phyloP scores from a whole-genome alignment of 2,113 vertebrate genomes.

The Cynopterus brachyotis region DNA sequence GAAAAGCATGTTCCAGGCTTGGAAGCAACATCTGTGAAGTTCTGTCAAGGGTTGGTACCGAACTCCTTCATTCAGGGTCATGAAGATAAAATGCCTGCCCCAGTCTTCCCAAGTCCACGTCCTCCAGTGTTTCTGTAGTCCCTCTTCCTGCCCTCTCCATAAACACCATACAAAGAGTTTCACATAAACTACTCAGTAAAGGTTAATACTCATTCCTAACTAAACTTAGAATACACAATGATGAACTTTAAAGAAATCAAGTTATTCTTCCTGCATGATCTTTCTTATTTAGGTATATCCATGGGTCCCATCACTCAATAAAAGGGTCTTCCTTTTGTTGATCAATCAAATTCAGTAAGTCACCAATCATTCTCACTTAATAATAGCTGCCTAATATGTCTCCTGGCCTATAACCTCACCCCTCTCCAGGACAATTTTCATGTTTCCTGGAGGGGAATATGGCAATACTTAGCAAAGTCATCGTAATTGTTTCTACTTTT shows the following conservation, averaged over 20 bases:
- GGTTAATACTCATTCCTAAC: background rate
- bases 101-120: background rate
- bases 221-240: background rate
- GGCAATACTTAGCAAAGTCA: background rate
- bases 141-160: background rate
- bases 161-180: background rate
- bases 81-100: background rate
- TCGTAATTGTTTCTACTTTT: background rate
- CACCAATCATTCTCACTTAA: background rate
- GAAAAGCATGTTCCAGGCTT: background rate
- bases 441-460: background rate
- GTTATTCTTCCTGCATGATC: background rate
- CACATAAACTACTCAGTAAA: background rate
- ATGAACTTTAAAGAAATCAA: background rate
- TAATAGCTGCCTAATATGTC: background rate
- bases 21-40: background rate
- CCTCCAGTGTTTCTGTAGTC: fast-evolving
- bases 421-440: background rate
- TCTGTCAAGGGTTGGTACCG: background rate
- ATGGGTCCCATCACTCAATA: background rate
- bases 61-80: background rate
- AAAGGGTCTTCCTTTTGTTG: background rate
- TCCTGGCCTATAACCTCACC: background rate
- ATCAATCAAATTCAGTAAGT: background rate
- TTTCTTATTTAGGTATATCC: background rate